These are phyloP conservation scores for Novumbra hubbsi DNA, from an alignment of 2,797 vertebrate species.

Conservation along the genomic window DNA sequence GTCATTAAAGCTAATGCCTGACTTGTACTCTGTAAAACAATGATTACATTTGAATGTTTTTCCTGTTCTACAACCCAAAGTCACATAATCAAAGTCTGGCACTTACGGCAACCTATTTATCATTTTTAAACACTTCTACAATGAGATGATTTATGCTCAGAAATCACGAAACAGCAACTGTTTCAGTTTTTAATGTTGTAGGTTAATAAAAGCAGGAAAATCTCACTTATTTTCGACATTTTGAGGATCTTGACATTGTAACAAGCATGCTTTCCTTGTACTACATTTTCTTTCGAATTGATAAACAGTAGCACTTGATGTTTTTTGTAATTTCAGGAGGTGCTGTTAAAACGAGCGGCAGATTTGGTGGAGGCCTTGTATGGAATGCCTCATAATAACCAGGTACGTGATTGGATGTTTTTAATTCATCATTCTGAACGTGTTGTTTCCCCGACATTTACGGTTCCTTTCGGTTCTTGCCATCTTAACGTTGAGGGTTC, in stretches of 20 bases:
- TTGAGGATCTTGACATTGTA: neutral
- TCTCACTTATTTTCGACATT: neutral
- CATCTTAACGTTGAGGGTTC: neutral
- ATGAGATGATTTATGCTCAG: slow-evolving; percentile 7
- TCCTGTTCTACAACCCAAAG: neutral
- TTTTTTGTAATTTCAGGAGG: slow-evolving; percentile 64
- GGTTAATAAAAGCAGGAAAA: slow-evolving; percentile 12
- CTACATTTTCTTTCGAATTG: neutral
- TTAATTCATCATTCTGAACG: no score
- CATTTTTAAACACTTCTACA: neutral
- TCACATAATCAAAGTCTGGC: neutral
- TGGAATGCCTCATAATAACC: slow-evolving; percentile 80
- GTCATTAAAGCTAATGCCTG: slow-evolving; percentile 13
- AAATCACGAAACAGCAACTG: neutral
- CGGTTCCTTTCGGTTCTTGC: no score
- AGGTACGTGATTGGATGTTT: slow-evolving; percentile 39
- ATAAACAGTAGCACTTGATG: neutral
- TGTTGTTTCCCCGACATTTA: no score
- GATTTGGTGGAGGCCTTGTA: slow-evolving; percentile 80
- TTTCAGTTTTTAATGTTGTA: slow-evolving; percentile 3
- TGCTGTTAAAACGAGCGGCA: slow-evolving; percentile 78
- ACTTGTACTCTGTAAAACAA: slow-evolving; percentile 10
- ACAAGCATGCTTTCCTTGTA: neutral
- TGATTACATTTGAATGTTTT: slow-evolving; percentile 17
- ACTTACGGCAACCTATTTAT: neutral